These are phyloP conservation scores for Okapia johnstoni DNA, from an alignment of 2,113 vertebrate genomes.

Conservation along the genomic window DNA sequence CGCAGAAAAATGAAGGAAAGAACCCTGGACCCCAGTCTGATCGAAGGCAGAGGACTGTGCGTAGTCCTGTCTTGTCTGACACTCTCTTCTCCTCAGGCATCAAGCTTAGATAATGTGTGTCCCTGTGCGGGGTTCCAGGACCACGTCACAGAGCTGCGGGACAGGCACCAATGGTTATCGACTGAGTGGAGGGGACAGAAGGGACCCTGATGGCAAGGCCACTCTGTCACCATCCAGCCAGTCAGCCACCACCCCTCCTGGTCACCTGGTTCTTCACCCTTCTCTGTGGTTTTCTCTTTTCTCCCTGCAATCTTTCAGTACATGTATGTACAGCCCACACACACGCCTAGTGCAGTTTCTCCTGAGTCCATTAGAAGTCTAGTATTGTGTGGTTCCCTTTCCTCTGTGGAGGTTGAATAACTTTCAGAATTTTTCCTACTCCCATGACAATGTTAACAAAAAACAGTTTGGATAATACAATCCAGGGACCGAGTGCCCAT, in stretches of 20 bases:
- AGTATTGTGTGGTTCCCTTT: background rate
- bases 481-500: background rate
- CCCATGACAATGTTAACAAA: background rate
- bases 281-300: background rate
- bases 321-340: background rate
- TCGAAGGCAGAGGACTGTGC: background rate
- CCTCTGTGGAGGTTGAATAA: no score
- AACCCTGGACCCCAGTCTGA: background rate
- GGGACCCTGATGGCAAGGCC: background rate
- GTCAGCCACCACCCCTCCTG: background rate
- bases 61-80: rapidly evolving
- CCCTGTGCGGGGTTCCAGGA: background rate
- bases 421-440: background rate
- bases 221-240: background rate
- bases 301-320: background rate
- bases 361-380: background rate
- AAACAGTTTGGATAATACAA: background rate
- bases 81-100: background rate
- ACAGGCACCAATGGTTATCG: rapidly evolving
- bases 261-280: background rate
- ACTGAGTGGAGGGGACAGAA: background rate
- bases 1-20: background rate
- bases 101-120: background rate
- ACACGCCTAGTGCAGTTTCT: background rate
- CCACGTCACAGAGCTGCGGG: background rate